Base-by-base conservation (phyloP, 2,888 invertebrate genomes). In the Labia minor region DNA sequence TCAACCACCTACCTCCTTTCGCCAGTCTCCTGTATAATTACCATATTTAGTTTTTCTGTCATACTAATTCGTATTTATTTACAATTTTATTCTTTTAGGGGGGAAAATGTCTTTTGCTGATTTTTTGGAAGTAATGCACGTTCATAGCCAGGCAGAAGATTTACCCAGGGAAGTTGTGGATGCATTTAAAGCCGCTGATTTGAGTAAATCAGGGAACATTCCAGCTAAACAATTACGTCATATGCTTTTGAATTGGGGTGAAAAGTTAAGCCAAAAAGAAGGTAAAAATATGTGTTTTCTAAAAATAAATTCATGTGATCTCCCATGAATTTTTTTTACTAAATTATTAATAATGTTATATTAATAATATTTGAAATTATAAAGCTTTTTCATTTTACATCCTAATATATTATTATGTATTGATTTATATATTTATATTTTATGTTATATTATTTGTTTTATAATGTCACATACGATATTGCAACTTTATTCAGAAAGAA, bases 101-200 rank as follows among this genome's bases (percentile, higher is more conserved):
- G 93, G 94, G 0, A 92, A 91, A 79, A 92, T 95, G 90, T 89
- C 90, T 0, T 97, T 97, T 77, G 94, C 96, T 0, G 95, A 95
- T 74, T 96, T 97, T 75, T 78, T 97, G 63, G 95, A 96, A 75
- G 91, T 95, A 1, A 93, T 96, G 92, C 94, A 96, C 76, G 86
- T 90, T 67, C 95, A 96, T 76, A 91, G 89, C 21, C 82, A 86
- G 37, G 88, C 88, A 4, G 94, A 95, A 75, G 88, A 92, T 73
- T 79, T 92, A 14, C 90, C 92, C 0, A 85, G 84, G 73, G 92
- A 94, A 81, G 88, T 92, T 68, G 76, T 94, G 65, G 89, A 90
- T 65, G 96, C 95, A 0, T 96, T 97, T 77, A 86, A 85, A 76
- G 94, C 95, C 0, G 92, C 88, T 10, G 96, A 95, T 77, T 79